Conservation (phyloP, 2,797 vertebrate genomes). For the Sebastes reedi region DNA sequence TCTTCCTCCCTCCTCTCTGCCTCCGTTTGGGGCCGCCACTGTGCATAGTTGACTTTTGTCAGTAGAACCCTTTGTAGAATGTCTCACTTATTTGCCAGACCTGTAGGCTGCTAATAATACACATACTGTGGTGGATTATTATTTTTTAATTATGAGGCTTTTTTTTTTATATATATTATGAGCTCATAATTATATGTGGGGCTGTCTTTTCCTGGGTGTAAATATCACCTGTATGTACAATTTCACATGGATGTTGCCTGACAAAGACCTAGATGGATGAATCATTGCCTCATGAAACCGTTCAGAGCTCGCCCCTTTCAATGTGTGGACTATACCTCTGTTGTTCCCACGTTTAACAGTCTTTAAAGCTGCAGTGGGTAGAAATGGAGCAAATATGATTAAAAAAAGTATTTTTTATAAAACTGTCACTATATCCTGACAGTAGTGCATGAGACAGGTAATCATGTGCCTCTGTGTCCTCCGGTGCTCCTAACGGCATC, state of each 20-base stretch:
- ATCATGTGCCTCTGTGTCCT: too few relatives aligned
- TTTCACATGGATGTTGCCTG: neutral
- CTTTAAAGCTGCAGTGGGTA: too few relatives aligned
- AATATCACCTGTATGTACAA: neutral
- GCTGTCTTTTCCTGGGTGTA: neutral
- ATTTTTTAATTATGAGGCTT: neutral
- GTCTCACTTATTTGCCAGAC: neutral
- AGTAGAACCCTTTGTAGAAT: neutral
- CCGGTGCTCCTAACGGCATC: too few relatives aligned
- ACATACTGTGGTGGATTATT: neutral
- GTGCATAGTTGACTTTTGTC: conserved; percentile 29
- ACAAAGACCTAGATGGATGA: neutral
- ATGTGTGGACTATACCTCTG: neutral
- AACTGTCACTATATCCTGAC: too few relatives aligned
- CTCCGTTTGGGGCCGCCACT: conserved; percentile 34
- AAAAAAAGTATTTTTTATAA: too few relatives aligned
- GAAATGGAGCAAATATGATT: too few relatives aligned
- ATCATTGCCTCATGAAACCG: neutral
- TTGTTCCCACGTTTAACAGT: neutral
- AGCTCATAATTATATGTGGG: neutral
- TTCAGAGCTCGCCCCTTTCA: neutral
- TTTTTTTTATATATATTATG: neutral
- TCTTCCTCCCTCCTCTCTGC: conserved; percentile 17
- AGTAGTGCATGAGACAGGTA: too few relatives aligned
- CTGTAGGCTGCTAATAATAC: neutral